Percentiles rank a stretch among this genome's conserved stretches.
Evolutionary conservation across 2,113 vertebrate species (phyloP).

Genomic region (Ariopsis seemanni): DNA sequence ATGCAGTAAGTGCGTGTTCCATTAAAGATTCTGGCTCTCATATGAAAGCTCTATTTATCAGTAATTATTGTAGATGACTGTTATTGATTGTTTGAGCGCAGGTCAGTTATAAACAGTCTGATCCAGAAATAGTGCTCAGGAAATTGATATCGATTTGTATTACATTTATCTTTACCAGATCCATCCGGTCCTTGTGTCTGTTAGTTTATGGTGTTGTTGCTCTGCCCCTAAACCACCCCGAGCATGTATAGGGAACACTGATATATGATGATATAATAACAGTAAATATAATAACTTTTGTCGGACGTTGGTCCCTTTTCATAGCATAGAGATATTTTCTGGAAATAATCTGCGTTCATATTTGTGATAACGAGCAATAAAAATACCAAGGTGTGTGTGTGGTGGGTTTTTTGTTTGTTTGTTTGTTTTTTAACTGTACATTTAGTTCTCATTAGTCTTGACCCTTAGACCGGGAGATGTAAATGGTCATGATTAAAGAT

Average conservation of each 20-base stretch:
- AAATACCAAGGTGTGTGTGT: not conserved
- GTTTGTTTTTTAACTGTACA: not conserved
- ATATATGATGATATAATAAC: not conserved
- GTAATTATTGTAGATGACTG: not conserved
- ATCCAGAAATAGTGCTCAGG: not conserved
- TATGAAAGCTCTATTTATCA: not conserved
- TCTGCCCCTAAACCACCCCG: not conserved
- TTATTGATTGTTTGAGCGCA: not conserved
- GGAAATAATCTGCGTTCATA: not conserved
- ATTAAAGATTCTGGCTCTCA: not conserved
- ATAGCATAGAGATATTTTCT: too few relatives aligned
- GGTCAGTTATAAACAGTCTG: not conserved
- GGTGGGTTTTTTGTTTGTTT: too few relatives aligned
- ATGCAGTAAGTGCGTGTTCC: not conserved
- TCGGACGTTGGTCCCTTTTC: not conserved
- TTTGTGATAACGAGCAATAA: not conserved
- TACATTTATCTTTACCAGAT: conserved; percentile 4
- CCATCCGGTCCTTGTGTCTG: not conserved
- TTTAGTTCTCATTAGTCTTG: not conserved
- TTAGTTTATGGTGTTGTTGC: not conserved
- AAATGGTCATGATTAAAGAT: not conserved
- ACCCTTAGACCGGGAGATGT: not conserved
- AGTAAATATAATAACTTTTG: not conserved
- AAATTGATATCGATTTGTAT: not conserved
- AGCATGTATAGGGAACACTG: not conserved